phyloP scores from a whole-genome alignment of 2,113 vertebrate species.

The Megaceryle torquata region DNA sequence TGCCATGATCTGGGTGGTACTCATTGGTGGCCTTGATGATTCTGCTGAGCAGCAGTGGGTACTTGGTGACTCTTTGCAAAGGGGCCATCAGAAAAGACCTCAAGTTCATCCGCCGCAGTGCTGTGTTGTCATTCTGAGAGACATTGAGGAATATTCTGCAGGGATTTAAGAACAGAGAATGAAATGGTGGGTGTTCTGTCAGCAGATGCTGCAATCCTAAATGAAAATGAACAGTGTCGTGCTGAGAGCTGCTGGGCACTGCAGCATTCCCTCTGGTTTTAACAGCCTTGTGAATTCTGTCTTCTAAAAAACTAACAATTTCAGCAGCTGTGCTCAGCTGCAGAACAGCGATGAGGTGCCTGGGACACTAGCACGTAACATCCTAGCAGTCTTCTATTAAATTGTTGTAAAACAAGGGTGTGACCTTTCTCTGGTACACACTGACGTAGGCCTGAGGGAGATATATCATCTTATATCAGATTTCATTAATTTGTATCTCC shows the following conservation, averaged over 20 bases:
- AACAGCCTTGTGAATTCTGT: not conserved
- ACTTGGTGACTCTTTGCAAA: constrained; percentile 90
- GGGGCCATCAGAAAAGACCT: constrained; percentile 92
- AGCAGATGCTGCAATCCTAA: not conserved
- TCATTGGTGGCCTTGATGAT: constrained; percentile 87
- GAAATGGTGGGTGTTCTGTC: not conserved
- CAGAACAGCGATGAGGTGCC: not conserved
- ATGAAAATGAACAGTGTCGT: not conserved
- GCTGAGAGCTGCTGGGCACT: not conserved
- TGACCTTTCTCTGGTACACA: not conserved
- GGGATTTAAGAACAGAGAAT: constrained; percentile 13
- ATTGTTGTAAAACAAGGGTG: not conserved
- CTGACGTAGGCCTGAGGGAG: not conserved
- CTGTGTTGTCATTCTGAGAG: constrained; percentile 92
- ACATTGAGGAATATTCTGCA: constrained; percentile 90
- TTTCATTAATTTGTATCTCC: not conserved
- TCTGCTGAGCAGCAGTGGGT: constrained; percentile 86
- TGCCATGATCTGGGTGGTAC: constrained; percentile 84
- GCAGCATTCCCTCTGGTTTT: not conserved
- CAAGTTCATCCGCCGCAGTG: constrained; percentile 88
- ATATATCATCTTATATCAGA: not conserved
- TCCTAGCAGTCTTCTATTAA: not conserved
- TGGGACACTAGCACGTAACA: not conserved
- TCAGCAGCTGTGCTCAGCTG: not conserved
- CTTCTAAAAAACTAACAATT: not conserved